phyloP scores from a whole-genome alignment of 1,140 invertebrate genomes.

The Pseudoatta argentina region DNA sequence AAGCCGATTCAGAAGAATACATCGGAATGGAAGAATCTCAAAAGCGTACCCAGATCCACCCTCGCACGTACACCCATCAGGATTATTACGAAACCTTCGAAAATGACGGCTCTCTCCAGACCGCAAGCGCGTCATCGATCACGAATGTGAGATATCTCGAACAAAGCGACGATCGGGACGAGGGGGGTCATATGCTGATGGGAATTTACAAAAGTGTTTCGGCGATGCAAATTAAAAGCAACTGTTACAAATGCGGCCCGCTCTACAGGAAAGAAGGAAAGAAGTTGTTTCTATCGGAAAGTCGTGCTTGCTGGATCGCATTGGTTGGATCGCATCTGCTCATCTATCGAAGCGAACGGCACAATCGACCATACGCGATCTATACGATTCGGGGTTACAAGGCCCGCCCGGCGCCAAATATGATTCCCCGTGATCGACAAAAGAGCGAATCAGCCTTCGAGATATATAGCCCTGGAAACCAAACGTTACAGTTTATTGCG shows the following conservation, averaged over 20 bases:
- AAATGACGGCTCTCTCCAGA: slow-evolving; percentile 32
- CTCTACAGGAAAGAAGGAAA: slow-evolving; percentile 76
- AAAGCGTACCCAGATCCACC: neutral
- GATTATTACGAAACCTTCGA: slow-evolving; percentile 80
- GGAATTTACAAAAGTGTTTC: slow-evolving; percentile 77
- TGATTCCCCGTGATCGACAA: slow-evolving; percentile 74
- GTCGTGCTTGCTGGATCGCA: slow-evolving; percentile 78
- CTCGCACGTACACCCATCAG: neutral
- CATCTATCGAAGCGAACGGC: slow-evolving; percentile 79
- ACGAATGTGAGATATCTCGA: neutral
- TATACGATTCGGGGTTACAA: slow-evolving; percentile 79
- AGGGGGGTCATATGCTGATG: slow-evolving; percentile 30
- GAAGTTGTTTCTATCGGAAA: slow-evolving; percentile 77
- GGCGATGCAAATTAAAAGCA: slow-evolving; percentile 69
- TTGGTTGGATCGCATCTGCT: slow-evolving; percentile 80
- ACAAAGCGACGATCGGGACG: neutral
- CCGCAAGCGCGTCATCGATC: neutral
- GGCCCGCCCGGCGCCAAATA: slow-evolving; percentile 77
- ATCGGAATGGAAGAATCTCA: slow-evolving; percentile 70
- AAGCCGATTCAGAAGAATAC: slow-evolving; percentile 73
- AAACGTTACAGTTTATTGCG: slow-evolving; percentile 81
- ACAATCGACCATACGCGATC: slow-evolving; percentile 75
- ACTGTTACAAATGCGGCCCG: slow-evolving; percentile 77
- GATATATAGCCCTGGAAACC: slow-evolving; percentile 79
- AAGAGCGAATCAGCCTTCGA: slow-evolving; percentile 82